Evolutionary conservation across 2,113 vertebrate species (phyloP).

Genomic region (Pterophyllum scalare): DNA sequence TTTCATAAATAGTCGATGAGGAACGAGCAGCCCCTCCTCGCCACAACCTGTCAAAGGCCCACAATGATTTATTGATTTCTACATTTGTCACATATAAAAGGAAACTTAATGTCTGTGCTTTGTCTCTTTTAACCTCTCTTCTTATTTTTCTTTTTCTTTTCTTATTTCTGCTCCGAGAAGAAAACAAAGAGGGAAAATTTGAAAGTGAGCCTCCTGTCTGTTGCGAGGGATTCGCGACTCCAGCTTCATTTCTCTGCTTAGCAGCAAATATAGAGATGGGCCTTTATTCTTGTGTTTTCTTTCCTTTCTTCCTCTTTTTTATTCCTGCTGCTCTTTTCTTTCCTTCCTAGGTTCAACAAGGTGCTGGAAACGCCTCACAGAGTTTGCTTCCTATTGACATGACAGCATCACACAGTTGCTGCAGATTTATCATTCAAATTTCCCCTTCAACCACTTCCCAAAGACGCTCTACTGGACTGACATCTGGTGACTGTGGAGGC

Average conservation of each 20-base stretch:
- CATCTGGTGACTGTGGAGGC: too few species aligned
- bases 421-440: too few species aligned
- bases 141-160: neutral
- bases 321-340: neutral
- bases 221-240: neutral
- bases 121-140: neutral
- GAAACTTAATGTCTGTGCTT: slow-evolving; percentile 40
- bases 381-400: too few species aligned
- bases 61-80: slow-evolving; percentile 85
- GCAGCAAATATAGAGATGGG: neutral
- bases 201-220: slow-evolving; percentile 25
- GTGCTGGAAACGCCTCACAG: too few species aligned
- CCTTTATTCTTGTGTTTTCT: neutral
- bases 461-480: too few species aligned
- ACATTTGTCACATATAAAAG: slow-evolving; percentile 82
- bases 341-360: neutral
- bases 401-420: too few species aligned
- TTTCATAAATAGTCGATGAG: slow-evolving; percentile 84
- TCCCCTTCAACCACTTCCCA: too few species aligned
- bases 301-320: neutral
- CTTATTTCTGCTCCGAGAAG: slow-evolving; percentile 5
- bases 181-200: slow-evolving; percentile 46
- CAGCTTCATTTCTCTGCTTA: neutral
- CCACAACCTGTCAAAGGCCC: slow-evolving; percentile 72
- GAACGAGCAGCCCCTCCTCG: slow-evolving; percentile 63